Percentiles rank a stretch among this genome's conserved stretches.
phyloP scores from a whole-genome alignment of 2,797 vertebrate species.

The Rhynchotus rufescens region DNA sequence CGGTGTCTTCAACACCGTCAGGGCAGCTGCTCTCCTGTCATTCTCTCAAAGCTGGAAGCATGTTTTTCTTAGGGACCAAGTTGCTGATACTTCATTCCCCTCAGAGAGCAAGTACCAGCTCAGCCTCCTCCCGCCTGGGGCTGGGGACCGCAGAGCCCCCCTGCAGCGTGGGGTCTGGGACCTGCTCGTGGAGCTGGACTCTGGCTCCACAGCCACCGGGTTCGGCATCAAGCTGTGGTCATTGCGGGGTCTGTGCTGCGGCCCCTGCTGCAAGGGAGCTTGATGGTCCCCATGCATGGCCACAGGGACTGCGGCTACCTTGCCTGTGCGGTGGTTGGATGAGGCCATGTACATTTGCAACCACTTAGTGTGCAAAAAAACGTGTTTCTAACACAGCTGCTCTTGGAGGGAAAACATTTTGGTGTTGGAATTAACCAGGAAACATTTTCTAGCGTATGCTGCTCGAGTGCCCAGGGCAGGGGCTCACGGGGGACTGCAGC shows the following conservation, averaged over 20 bases:
- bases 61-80: neutral
- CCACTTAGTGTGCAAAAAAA: neutral
- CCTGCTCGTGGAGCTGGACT: neutral
- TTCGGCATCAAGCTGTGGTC: neutral
- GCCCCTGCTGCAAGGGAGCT: neutral
- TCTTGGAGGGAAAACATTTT: neutral
- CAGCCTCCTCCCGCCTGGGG: neutral
- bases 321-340: neutral
- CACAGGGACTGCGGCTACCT: neutral
- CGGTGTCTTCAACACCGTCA: neutral
- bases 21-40: neutral
- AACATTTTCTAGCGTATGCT: neutral
- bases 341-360: neutral
- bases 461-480: neutral
- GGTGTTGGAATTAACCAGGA: neutral
- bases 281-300: fast-evolving
- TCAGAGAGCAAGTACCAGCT: too few species aligned
- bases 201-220: too few species aligned
- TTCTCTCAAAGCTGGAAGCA: neutral
- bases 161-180: neutral
- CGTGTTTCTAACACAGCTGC: neutral
- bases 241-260: neutral
- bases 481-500: neutral
- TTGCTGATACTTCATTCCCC: neutral
- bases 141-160: too few species aligned